These are phyloP conservation scores for Halictus ligatus DNA, from an alignment of 2,888 invertebrate species.

Conservation along the genomic window DNA sequence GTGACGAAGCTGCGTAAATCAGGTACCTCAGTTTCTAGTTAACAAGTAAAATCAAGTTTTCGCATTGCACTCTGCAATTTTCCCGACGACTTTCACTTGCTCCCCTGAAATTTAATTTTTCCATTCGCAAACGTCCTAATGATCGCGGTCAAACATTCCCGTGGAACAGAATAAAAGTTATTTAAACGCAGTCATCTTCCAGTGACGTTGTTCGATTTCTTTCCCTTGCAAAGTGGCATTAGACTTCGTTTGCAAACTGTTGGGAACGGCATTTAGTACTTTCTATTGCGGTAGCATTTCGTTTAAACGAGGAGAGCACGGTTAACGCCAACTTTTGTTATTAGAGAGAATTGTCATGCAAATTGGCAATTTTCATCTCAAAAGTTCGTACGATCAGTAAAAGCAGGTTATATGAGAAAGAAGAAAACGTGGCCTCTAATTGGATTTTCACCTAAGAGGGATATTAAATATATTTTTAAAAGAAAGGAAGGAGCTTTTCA, in stretches of 20 bases:
- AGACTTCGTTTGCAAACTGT: not conserved
- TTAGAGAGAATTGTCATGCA: not conserved
- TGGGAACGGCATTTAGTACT: not conserved
- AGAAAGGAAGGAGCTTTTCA: not conserved
- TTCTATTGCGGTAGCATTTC: not conserved
- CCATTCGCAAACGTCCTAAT: constrained; percentile 37
- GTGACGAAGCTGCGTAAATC: constrained; percentile 4
- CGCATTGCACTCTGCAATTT: constrained; percentile 34
- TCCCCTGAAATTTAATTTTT: constrained; percentile 43
- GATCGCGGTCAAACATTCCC: constrained; percentile 15
- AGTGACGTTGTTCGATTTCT: constrained; percentile 3
- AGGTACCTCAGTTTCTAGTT: not conserved
- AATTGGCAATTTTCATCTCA: not conserved
- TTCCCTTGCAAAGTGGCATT: constrained; percentile 1
- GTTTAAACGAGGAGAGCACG: not conserved
- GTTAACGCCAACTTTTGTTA: not conserved
- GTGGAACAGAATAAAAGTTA: not conserved
- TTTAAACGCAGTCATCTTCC: constrained; percentile 28
- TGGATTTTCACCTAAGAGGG: not conserved
- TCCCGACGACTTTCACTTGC: constrained; percentile 48
- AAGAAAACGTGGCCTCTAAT: not conserved
- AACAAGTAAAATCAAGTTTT: constrained; percentile 22
- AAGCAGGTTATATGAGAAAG: not conserved
- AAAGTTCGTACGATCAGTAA: not conserved
- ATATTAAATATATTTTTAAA: not conserved